These are phyloP conservation scores for Tetranychus truncatus DNA, from an alignment of 2,888 invertebrate species.

Conservation along the genomic window DNA sequence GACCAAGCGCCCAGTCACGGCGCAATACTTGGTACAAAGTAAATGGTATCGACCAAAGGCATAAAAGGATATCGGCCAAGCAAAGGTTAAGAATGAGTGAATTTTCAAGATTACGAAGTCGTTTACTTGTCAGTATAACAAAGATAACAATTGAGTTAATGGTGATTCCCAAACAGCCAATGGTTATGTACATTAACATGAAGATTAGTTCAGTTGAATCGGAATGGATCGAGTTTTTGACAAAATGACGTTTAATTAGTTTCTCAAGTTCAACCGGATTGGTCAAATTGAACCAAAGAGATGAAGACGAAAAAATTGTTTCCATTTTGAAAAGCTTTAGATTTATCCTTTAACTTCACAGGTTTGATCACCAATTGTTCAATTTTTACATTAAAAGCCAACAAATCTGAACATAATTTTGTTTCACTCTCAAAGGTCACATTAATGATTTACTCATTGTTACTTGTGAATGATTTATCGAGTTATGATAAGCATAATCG, in stretches of 20 bases:
- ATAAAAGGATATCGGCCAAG: slow-evolving; percentile 37
- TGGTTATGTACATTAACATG: background rate
- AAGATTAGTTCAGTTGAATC: background rate
- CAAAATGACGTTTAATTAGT: background rate
- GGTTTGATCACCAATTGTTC: background rate
- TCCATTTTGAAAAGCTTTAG: background rate
- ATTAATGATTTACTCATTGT: too few species aligned
- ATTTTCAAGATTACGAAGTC: background rate
- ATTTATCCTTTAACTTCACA: background rate
- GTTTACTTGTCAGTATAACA: background rate
- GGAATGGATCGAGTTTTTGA: background rate
- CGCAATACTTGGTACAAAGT: slow-evolving; percentile 35
- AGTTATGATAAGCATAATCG: too few species aligned
- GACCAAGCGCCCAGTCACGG: slow-evolving; percentile 38
- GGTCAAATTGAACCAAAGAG: background rate
- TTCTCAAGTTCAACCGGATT: background rate
- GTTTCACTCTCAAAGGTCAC: too few species aligned
- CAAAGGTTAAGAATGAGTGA: slow-evolving; percentile 37
- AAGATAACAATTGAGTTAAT: slow-evolving; percentile 39
- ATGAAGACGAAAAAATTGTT: background rate
- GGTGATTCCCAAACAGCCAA: slow-evolving; percentile 15
- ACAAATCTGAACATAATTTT: too few species aligned
- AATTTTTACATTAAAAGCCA: too few species aligned
- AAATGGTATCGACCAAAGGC: slow-evolving; percentile 29
- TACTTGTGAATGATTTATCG: too few species aligned